Evolutionary conservation across 1,140 invertebrate genomes (phyloP).

Genomic region (Ceratina australensis): DNA sequence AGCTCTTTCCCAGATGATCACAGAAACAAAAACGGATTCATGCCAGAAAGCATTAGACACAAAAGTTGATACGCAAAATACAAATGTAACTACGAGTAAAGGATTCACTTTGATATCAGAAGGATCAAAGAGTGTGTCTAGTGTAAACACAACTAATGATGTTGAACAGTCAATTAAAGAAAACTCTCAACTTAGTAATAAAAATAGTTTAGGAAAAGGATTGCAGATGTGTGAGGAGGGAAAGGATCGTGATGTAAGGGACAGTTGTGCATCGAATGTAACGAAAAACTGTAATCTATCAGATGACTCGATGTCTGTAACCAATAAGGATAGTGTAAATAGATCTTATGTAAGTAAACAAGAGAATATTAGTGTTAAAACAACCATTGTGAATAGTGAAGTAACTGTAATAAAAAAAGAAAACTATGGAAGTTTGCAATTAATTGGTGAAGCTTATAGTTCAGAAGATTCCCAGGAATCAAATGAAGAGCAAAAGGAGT

Average conservation of each 20-base stretch:
- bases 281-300: background rate
- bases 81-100: background rate
- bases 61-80: background rate
- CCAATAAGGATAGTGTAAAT: background rate
- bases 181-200: background rate
- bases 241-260: background rate
- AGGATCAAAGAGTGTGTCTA: background rate
- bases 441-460: constrained; percentile 70
- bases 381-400: background rate
- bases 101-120: background rate
- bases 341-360: background rate
- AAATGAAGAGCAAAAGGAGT: constrained; percentile 17
- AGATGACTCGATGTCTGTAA: background rate
- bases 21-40: constrained; percentile 64
- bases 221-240: background rate
- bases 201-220: background rate
- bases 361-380: background rate
- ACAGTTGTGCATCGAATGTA: background rate
- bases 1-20: constrained; percentile 75
- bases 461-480: constrained; percentile 70
- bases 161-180: background rate
- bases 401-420: constrained; percentile 31
- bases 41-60: background rate
- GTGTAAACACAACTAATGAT: background rate
- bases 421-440: constrained; percentile 66